Percentiles rank a stretch among this genome's conserved stretches.
These are phyloP conservation scores for Tenodera sinensis DNA, from an alignment of 2,888 invertebrate species.

Conservation along the genomic window DNA sequence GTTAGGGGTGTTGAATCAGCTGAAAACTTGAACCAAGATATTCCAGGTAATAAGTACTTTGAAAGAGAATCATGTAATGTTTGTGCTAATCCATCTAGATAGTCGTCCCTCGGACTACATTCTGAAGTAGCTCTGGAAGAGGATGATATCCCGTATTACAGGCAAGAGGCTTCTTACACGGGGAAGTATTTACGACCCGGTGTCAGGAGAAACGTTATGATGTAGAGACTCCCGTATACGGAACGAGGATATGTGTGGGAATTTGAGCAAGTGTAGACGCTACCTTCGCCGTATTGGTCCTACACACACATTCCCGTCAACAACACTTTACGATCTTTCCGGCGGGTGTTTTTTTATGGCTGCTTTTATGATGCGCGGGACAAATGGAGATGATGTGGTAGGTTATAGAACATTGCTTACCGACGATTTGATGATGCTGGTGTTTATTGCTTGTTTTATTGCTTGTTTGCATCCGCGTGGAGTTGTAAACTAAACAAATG, in stretches of 20 bases:
- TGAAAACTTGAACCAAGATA: no score
- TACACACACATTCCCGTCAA: neutral
- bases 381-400: neutral
- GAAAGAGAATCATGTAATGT: no score
- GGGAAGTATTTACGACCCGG: neutral
- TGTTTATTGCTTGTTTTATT: neutral
- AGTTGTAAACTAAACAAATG: neutral
- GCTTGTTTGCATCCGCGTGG: neutral
- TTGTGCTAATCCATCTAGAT: neutral
- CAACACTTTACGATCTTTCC: neutral
- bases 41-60: no score
- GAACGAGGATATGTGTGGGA: conserved; percentile 7
- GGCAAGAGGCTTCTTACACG: neutral
- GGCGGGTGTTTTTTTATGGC: neutral
- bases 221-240: conserved; percentile 12
- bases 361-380: neutral
- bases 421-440: neutral
- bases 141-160: neutral
- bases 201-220: neutral
- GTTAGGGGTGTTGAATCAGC: no score
- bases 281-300: neutral
- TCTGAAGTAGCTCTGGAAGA: neutral
- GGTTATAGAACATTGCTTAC: neutral
- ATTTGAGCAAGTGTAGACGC: conserved; percentile 8
- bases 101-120: neutral